These are phyloP conservation scores for Maccullochella peelii DNA, from an alignment of 2,113 vertebrate species.

Conservation along the genomic window DNA sequence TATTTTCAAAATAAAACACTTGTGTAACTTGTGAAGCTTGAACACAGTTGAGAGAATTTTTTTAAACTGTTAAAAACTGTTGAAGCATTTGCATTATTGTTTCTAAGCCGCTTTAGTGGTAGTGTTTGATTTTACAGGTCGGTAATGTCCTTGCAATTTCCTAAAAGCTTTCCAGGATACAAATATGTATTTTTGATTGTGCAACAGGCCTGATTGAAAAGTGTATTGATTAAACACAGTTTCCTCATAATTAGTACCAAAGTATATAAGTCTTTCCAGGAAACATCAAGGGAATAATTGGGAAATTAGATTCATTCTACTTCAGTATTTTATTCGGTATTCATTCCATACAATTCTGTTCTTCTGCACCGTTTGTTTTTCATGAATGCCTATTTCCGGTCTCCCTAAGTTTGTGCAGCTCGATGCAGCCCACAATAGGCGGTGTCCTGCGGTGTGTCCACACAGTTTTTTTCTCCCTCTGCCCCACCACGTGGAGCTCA, in stretches of 20 bases:
- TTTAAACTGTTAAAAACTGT: no score
- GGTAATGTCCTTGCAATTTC: no score
- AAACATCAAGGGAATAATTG: background rate
- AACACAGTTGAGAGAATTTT: no score
- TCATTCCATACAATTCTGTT: background rate
- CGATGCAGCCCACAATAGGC: constrained; percentile 5
- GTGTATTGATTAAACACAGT: no score
- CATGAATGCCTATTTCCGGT: background rate
- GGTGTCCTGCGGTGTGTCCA: background rate
- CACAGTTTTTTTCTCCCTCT: background rate
- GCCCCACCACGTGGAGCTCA: constrained; percentile 1
- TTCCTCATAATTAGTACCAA: background rate
- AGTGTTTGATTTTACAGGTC: no score
- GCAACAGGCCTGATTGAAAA: no score
- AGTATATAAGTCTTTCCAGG: background rate
- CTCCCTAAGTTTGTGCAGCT: background rate
- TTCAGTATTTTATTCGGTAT: background rate
- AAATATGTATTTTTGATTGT: no score
- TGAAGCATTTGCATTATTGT: no score
- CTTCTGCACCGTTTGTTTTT: background rate
- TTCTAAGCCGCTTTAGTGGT: no score
- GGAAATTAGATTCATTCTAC: background rate
- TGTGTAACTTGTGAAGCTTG: no score
- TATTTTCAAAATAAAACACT: no score
- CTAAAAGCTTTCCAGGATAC: no score